Base-by-base conservation (phyloP, 2,888 invertebrate genomes). In the Pelosia muscerda region DNA sequence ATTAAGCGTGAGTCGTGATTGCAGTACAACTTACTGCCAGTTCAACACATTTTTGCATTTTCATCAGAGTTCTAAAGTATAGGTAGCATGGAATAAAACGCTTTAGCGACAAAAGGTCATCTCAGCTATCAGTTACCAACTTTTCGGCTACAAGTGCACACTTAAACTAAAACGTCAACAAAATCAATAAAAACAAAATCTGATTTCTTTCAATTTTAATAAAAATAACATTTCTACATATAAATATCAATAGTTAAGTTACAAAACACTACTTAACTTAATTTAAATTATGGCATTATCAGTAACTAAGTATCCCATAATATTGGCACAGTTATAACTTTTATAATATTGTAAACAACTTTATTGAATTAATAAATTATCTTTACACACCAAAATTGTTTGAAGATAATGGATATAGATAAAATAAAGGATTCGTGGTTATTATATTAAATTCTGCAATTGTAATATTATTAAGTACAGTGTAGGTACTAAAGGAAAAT, bases 171-270 rank as follows among this genome's bases (percentile, higher is more conserved):
- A n/a, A n/a, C n/a, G n/a, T n/a, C n/a, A 6, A 28, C 8, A 10
- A 10, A 10, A 4, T 28, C 10, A 13, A 42, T 26, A 22, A 34
- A 31, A 28, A 53, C n/a, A 62, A n/a, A 22, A 22, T 15, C 23
- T 28, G 2, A 2, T 62, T 90, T 89, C 75, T 73, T 81, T 72
- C 75, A 73, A 79, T 87, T 93, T 93, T 93, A 92, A 86, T 92
- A 90, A 92, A 91, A 93, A 91, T 91, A 92, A 91, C 90, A 81
- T 88, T 85, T 69, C 92, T 93, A 93, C 90, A 83, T 87, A 88
- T 90, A 90, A 88, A 89, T 90, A 90, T 88, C 84, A 73, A 78
- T 74, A 81, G 73, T 84, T 89, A 88, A 84, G 84, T 90, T 91
- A 92, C 80, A 92, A 92, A 92, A 91, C 77, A 77, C 87, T 90